A percentile compares a stretch with the other conserved stretches of the same genome.
phyloP scores from a whole-genome alignment of 2,113 vertebrate genomes.

The Odontesthes bonariensis region DNA sequence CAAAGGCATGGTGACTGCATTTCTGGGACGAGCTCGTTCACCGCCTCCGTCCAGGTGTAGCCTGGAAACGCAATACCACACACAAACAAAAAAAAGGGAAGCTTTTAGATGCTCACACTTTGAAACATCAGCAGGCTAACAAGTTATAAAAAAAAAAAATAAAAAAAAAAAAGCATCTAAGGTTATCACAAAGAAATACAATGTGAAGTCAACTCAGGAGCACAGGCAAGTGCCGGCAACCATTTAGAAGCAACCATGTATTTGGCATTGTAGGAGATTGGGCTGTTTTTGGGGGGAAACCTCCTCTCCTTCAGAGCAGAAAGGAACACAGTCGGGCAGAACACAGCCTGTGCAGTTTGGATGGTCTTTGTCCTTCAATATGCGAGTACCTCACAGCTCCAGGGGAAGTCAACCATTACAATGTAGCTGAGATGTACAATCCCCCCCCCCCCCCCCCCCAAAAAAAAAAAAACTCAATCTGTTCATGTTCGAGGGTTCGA shows the following conservation, averaged over 20 bases:
- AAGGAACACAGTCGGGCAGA: constrained; percentile 44
- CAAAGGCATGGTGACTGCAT: constrained; percentile 87
- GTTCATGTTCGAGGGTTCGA: constrained; percentile 55
- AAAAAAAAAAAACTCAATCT: neutral
- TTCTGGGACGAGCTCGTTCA: constrained; percentile 64
- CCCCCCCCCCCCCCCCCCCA: no score
- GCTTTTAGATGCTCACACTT: constrained; percentile 63
- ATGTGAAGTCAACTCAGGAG: constrained; percentile 76
- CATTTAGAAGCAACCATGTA: constrained; percentile 73
- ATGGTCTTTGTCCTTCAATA: constrained; percentile 77
- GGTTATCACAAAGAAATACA: constrained; percentile 75
- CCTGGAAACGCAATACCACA: constrained; percentile 55
- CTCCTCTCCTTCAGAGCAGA: constrained; percentile 41
- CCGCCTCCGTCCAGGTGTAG: constrained; percentile 69
- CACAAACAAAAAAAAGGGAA: constrained; percentile 59
- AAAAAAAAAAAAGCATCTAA: constrained; percentile 50
- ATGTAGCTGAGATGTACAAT: constrained; percentile 47
- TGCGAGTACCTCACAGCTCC: constrained; percentile 67
- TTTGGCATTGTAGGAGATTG: constrained; percentile 79
- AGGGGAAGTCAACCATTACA: constrained; percentile 24
- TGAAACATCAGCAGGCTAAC: constrained; percentile 78
- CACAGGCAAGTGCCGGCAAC: constrained; percentile 84
- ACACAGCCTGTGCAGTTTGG: constrained; percentile 76
- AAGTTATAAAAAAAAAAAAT: constrained; percentile 36
- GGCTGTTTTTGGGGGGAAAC: constrained; percentile 24